Conservation (phyloP, 2,113 vertebrate species). For the Saguinus midas region DNA sequence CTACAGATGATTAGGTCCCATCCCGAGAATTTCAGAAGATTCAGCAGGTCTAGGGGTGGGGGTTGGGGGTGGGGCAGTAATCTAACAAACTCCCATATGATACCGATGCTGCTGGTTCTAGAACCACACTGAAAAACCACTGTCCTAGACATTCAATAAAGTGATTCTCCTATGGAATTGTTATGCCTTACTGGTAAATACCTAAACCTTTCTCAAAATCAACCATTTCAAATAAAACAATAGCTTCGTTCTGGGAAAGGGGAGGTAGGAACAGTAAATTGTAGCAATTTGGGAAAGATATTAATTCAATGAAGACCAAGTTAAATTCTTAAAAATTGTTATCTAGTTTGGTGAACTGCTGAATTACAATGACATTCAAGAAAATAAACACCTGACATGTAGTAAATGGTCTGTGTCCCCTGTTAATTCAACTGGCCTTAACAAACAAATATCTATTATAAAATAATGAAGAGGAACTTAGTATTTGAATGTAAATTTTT, state of each 20-base stretch:
- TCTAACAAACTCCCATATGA: background rate
- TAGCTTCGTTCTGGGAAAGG: background rate
- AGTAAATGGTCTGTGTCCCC: background rate
- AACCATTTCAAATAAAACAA: constrained; percentile 38
- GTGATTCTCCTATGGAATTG: background rate
- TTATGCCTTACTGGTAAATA: background rate
- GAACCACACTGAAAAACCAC: background rate
- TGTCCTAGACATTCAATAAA: background rate
- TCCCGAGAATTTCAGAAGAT: background rate
- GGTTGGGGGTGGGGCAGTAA: background rate
- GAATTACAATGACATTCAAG: background rate
- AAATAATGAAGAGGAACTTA: constrained; percentile 16
- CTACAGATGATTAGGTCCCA: background rate
- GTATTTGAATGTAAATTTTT: background rate
- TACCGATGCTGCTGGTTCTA: background rate
- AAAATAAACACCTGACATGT: background rate
- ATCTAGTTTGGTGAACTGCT: background rate
- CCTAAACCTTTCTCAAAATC: background rate
- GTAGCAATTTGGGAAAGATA: background rate
- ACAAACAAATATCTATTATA: constrained; percentile 7
- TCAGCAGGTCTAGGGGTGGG: background rate
- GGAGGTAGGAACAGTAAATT: background rate
- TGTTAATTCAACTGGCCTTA: background rate
- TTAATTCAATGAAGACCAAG: background rate
- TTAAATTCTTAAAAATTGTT: constrained; percentile 39